Percentiles rank a stretch among this genome's conserved stretches.
Conservation (phyloP, 2,113 vertebrate genomes). For the Ornithorhynchus anatinus region DNA sequence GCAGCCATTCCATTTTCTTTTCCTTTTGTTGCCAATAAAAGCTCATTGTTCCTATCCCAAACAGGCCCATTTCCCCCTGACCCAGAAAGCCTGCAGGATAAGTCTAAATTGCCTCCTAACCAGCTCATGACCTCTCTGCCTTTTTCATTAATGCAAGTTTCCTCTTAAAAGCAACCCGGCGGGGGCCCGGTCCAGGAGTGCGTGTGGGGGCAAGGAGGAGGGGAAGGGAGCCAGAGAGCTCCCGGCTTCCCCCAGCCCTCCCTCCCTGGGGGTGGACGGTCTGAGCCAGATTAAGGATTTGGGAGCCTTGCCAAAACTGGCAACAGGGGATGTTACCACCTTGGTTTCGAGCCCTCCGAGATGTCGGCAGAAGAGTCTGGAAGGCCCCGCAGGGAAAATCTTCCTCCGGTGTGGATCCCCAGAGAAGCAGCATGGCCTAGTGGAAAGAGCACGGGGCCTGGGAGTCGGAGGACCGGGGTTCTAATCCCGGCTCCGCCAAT, state of each 20-base stretch:
- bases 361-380: not conserved
- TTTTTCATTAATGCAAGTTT: slow-evolving; percentile 63
- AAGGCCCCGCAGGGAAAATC: too few species aligned
- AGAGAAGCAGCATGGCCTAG: too few species aligned
- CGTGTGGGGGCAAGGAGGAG: not conserved
- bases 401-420: too few species aligned
- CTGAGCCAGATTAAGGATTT: too few species aligned
- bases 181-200: not conserved
- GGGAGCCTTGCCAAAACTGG: too few species aligned
- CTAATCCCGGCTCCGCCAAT: too few species aligned
- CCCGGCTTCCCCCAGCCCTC: not conserved
- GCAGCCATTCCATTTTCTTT: slow-evolving; percentile 55
- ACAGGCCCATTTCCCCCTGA: slow-evolving; percentile 48
- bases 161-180: slow-evolving; percentile 44
- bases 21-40: slow-evolving; percentile 60
- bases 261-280: too few species aligned
- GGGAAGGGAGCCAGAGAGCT: not conserved
- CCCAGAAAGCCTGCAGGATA: slow-evolving; percentile 63
- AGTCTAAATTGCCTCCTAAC: slow-evolving; percentile 70
- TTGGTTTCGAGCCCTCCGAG: not conserved
- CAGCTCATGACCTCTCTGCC: slow-evolving; percentile 64
- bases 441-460: too few species aligned
- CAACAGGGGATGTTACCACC: too few species aligned
- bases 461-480: too few species aligned
- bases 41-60: slow-evolving; percentile 64